Conservation (phyloP, 2,888 invertebrate species). For the Xestoiulus laeticollis region DNA sequence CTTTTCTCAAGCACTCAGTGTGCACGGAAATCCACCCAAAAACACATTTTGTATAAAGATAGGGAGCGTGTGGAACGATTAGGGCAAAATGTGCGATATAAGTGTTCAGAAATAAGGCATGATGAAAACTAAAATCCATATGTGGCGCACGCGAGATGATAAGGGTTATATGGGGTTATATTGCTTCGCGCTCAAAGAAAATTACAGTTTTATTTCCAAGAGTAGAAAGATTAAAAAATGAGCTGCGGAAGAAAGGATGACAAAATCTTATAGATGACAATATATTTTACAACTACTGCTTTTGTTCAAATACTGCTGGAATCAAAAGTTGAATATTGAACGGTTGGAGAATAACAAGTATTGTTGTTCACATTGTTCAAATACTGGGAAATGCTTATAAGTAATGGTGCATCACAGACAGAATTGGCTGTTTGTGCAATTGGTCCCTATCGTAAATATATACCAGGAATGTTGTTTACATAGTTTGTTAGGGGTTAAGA, state of each 20-base stretch:
- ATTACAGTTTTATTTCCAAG: not conserved
- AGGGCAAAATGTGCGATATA: not conserved
- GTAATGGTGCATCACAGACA: too few species aligned
- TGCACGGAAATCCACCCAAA: not conserved
- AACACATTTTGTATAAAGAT: not conserved
- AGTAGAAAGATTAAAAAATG: not conserved
- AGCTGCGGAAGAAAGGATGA: not conserved
- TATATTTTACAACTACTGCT: not conserved
- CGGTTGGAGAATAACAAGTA: too few species aligned
- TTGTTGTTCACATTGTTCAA: too few species aligned
- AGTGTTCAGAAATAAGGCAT: not conserved
- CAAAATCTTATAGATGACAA: not conserved
- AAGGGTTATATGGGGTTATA: not conserved
- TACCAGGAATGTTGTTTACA: too few species aligned
- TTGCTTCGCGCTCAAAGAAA: not conserved
- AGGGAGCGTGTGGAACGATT: conserved; percentile 2
- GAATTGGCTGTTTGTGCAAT: too few species aligned
- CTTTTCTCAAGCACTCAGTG: not conserved
- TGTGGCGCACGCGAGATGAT: not conserved
- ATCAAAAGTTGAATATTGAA: not conserved
- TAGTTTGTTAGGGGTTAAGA: too few species aligned
- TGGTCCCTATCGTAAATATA: too few species aligned
- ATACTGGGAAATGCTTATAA: too few species aligned
- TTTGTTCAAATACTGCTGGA: not conserved
- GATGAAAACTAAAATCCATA: conserved; percentile 20